Conservation (phyloP, 2,888 invertebrate species). For the Glyphotaelius pellucidus region DNA sequence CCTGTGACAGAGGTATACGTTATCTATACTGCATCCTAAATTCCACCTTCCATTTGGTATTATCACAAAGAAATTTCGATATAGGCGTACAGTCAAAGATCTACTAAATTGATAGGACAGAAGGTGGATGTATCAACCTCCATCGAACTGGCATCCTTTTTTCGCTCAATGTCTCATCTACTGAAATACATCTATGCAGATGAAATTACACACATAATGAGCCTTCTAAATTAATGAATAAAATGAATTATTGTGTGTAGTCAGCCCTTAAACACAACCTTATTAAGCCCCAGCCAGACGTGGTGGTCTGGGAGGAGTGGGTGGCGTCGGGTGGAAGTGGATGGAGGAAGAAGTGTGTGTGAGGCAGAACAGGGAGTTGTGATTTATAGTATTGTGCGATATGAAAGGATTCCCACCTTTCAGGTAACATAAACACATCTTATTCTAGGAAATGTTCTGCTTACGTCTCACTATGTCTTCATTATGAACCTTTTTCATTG, state of each 20-base stretch:
- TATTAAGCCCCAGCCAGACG: conserved; percentile 2
- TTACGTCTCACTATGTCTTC: conserved; percentile 29
- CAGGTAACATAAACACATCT: conserved; percentile 38
- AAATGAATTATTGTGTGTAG: background rate
- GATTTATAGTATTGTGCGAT: conserved; percentile 43
- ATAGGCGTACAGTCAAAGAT: too few relatives aligned
- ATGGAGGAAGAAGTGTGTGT: background rate
- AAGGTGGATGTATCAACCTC: too few relatives aligned
- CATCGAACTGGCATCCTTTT: too few relatives aligned
- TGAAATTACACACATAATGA: background rate
- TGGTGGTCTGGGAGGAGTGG: background rate
- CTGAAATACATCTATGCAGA: too few relatives aligned
- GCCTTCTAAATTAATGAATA: background rate
- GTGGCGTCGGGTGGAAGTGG: background rate
- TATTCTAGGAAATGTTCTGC: conserved; percentile 5
- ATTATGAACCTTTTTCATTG: background rate
- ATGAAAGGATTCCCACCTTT: conserved; percentile 34
- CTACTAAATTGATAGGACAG: too few relatives aligned
- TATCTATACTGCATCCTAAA: too few relatives aligned
- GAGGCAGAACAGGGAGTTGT: background rate
- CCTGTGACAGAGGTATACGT: too few relatives aligned
- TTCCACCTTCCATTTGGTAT: too few relatives aligned
- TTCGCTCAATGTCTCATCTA: too few relatives aligned
- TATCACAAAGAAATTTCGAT: too few relatives aligned
- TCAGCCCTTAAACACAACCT: background rate